Evolutionary conservation across 1,140 invertebrate genomes (phyloP).

Genomic region (Globodera rostochiensis): DNA sequence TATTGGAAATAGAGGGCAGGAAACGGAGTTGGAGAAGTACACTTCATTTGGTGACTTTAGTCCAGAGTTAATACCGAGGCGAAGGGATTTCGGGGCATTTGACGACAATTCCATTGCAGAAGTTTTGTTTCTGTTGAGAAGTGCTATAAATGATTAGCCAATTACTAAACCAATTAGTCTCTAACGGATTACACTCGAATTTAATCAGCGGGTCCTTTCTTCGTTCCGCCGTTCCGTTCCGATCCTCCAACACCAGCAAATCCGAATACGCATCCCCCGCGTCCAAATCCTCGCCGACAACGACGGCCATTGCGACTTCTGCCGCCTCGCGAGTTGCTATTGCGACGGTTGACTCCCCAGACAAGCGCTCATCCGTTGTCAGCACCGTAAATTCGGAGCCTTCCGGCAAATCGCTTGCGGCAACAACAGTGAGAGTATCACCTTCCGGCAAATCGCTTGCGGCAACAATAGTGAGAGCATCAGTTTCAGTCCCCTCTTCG

Average conservation of each 20-base stretch:
- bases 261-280: constrained; percentile 11
- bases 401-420: constrained; percentile 4
- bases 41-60: constrained; percentile 48
- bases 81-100: not conserved
- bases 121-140: constrained; percentile 14
- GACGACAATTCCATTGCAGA: not conserved
- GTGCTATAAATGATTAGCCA: not conserved
- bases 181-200: not conserved
- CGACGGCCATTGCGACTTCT: constrained; percentile 1
- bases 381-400: not conserved
- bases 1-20: constrained; percentile 12
- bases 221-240: not conserved
- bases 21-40: constrained; percentile 40
- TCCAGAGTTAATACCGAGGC: constrained; percentile 38
- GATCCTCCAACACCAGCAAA: constrained; percentile 12
- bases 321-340: not conserved
- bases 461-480: not conserved
- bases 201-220: constrained; percentile 4
- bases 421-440: not conserved
- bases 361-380: not conserved
- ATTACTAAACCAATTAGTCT: not conserved
- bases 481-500: not conserved
- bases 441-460: not conserved
- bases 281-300: constrained; percentile 16
- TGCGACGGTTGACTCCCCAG: not conserved